These are phyloP conservation scores for Rhinichthys osculus DNA, from an alignment of 2,797 vertebrate genomes.

Conservation along the genomic window DNA sequence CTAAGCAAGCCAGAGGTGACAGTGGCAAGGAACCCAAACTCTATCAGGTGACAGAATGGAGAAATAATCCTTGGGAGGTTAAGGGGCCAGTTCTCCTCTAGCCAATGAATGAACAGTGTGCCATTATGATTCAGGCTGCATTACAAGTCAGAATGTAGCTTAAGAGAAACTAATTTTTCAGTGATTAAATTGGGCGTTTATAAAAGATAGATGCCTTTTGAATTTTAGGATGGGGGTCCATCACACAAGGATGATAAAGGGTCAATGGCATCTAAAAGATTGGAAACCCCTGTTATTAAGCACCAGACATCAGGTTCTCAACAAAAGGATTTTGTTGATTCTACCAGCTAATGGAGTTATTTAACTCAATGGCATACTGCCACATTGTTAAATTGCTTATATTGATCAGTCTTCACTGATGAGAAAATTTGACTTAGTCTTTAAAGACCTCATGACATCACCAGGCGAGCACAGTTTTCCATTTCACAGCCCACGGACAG, in stretches of 20 bases:
- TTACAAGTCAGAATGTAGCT: neutral
- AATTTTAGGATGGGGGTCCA: neutral
- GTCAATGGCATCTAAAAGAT: neutral
- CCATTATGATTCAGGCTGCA: neutral
- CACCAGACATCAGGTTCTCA: neutral
- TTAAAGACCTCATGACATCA: neutral
- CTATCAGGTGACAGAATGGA: neutral
- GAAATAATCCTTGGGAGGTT: neutral
- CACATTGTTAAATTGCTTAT: conserved; percentile 27
- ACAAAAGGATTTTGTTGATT: neutral
- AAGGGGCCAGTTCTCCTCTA: neutral
- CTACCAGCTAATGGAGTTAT: neutral
- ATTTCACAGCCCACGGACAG: neutral
- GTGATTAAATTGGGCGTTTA: neutral
- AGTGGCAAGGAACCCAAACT: neutral
- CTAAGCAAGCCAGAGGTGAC: neutral
- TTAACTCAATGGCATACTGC: conserved; percentile 4
- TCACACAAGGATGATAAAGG: neutral
- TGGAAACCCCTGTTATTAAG: neutral
- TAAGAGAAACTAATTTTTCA: neutral
- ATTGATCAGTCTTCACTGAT: conserved; percentile 13
- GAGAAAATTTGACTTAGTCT: conserved; percentile 2
- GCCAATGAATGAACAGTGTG: neutral
- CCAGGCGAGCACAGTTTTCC: neutral
- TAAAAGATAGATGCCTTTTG: neutral